Evolutionary conservation across 2,113 vertebrate genomes (phyloP).

Genomic region (Baryphthengus martii): DNA sequence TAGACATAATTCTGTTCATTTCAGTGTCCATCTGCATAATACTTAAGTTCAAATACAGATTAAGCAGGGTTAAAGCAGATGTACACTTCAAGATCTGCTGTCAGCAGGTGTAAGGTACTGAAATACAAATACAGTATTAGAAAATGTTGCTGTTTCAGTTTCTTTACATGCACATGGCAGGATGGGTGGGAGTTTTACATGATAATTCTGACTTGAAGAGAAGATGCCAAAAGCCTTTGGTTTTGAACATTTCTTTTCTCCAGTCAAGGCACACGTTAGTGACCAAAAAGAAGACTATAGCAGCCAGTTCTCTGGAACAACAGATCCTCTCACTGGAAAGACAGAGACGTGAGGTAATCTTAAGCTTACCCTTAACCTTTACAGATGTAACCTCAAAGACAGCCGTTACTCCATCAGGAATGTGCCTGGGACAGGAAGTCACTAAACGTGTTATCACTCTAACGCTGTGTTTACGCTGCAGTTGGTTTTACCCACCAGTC

Average conservation of each 20-base stretch:
- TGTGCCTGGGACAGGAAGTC: background rate
- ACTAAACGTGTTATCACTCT: background rate
- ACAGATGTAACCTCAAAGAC: background rate
- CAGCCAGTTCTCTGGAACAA: conserved; percentile 34
- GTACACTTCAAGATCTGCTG: background rate
- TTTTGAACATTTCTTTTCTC: background rate
- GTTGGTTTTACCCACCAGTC: background rate
- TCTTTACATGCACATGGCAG: background rate
- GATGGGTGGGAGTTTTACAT: background rate
- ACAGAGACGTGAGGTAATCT: conserved; percentile 73
- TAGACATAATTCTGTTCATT: background rate
- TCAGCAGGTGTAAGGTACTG: background rate
- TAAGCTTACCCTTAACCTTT: background rate
- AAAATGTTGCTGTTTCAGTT: background rate
- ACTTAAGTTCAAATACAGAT: background rate
- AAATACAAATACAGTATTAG: background rate
- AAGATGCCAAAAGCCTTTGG: background rate
- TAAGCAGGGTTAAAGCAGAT: background rate
- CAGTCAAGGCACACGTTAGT: conserved; percentile 1
- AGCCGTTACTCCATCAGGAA: background rate
- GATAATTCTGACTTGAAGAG: background rate
- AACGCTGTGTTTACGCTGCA: background rate
- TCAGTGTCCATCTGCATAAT: background rate
- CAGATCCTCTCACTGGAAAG: conserved; percentile 71
- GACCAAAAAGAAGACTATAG: conserved; percentile 37